Evolutionary conservation across 2,888 invertebrate species (phyloP).

Genomic region (Barypeithes pellucidus): DNA sequence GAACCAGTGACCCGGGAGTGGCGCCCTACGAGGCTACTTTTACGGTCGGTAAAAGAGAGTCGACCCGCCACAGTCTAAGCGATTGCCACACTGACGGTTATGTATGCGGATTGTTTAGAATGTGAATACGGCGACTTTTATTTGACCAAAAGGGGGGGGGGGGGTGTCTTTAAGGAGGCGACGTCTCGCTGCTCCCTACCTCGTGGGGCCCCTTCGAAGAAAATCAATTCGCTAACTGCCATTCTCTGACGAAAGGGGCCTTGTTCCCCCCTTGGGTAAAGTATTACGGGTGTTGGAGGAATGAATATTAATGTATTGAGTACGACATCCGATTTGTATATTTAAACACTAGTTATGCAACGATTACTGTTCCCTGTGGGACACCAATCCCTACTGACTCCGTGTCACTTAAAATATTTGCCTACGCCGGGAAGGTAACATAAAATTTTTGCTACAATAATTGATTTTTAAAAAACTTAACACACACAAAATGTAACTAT

Average conservation of each 20-base stretch:
- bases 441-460: too few species aligned
- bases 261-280: constrained; percentile 20
- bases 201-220: constrained; percentile 26
- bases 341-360: too few species aligned
- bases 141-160: constrained; percentile 35
- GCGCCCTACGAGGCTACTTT: constrained; percentile 44
- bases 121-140: constrained; percentile 32
- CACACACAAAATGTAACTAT: too few species aligned
- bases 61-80: constrained; percentile 32
- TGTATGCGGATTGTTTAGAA: constrained; percentile 19
- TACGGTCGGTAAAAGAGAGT: constrained; percentile 49
- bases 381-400: too few species aligned
- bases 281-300: background rate
- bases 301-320: background rate
- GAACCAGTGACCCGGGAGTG: constrained; percentile 67
- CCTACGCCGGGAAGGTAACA: too few species aligned
- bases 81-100: constrained; percentile 1
- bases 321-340: too few species aligned
- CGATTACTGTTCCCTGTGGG: too few species aligned
- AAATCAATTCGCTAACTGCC: constrained; percentile 56
- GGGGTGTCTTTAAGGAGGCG: constrained; percentile 19
- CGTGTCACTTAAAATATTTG: too few species aligned
- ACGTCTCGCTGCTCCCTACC: constrained; percentile 7
- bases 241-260: constrained; percentile 51
- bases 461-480: too few species aligned